Base-by-base conservation (phyloP, 2,888 invertebrate genomes). In the Agonopterix heracliana region DNA sequence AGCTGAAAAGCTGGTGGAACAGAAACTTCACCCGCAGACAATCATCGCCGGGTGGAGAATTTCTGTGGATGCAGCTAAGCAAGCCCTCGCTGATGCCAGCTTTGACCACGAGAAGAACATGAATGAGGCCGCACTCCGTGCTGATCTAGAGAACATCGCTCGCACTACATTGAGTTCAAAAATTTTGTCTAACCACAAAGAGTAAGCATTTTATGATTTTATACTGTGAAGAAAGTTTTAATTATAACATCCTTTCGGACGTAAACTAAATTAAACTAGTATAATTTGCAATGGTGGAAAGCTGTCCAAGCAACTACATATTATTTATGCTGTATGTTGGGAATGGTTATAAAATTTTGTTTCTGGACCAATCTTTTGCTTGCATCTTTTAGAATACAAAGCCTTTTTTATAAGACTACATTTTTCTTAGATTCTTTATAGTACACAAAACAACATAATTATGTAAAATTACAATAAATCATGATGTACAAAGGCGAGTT, bases 121-220 rank as follows among this genome's bases (percentile, higher is more conserved):
- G 7, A 92, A 97, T 83, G 90, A 91, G 42, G 93, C 90, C 9
- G 92, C 92, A 56, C 96, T 99, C 64, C 91, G 93, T 41, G 92
- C 93, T 65, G 99, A 99, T 85, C 90, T 99, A 49, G 83, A 98
- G 81, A 99, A 99, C 74, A 99, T 99, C 77, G 98, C 99, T 8
- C 91, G 97, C 41, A 99, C 99, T 17, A 99, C 99, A 17, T 89
- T 99, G 40, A 98, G 98, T 71, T 99, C 99, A 0, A 99, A 99
- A 84, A 99, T 99, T 78, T 89, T 99, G 40, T 94, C 97, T 34
- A 98, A 99, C 71, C 97, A 99, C 79, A 98, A 98, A 83, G 98
- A 99, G 70, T 91, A 58, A 80, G 86, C 77, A 9, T 50, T 47
- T 51, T 41, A 41, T 12, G 7, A 41, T 41, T 42, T 44, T 46